These are phyloP conservation scores for Hycleus cichorii DNA, from an alignment of 1,140 invertebrate genomes.

Conservation along the genomic window DNA sequence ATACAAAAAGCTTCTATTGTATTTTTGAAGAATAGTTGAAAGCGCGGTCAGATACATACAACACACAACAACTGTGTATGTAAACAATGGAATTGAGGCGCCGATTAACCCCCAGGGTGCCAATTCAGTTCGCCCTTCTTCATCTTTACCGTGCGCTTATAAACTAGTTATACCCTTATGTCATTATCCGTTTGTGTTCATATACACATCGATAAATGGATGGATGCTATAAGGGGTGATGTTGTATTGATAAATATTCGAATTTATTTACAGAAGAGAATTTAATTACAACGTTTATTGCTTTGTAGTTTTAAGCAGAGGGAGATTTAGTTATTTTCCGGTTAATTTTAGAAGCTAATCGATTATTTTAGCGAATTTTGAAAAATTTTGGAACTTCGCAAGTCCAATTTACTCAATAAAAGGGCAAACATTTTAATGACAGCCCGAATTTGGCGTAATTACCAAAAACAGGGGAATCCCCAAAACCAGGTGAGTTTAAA, in stretches of 20 bases:
- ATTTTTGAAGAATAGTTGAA: conserved; percentile 11
- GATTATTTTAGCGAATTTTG: too few species aligned
- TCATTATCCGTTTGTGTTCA: conserved; percentile 20
- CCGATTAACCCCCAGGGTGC: conserved; percentile 22
- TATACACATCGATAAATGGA: not conserved
- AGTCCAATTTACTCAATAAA: too few species aligned
- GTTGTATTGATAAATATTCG: not conserved
- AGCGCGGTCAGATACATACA: conserved; percentile 19
- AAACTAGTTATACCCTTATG: conserved; percentile 27
- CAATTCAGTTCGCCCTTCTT: conserved; percentile 8
- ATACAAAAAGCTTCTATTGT: conserved; percentile 17
- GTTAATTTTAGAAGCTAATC: too few species aligned
- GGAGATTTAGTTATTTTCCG: too few species aligned
- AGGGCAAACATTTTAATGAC: too few species aligned
- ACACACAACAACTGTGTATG: not conserved
- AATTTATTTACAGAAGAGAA: not conserved
- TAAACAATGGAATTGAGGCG: conserved; percentile 25
- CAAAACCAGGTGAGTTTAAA: too few species aligned
- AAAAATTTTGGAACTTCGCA: too few species aligned
- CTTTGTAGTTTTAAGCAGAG: not conserved
- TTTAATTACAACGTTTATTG: not conserved
- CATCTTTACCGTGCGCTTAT: conserved; percentile 14
- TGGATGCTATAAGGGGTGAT: too few species aligned
- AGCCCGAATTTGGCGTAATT: too few species aligned
- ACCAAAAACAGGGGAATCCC: too few species aligned